Evolutionary conservation across 2,888 invertebrate genomes (phyloP).

Genomic region (Altica lythri): DNA sequence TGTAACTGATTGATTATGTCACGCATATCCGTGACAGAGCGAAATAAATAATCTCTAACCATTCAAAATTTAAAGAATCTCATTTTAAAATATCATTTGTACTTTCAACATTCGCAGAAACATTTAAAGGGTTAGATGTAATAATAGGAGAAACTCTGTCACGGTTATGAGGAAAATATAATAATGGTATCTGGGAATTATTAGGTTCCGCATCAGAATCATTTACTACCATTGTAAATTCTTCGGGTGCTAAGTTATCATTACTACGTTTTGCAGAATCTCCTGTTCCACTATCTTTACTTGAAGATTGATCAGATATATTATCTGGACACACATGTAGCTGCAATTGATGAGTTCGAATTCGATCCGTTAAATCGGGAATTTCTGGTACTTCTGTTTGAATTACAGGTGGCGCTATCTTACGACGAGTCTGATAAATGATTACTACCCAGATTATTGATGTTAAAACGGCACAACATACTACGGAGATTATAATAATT

Average conservation of each 20-base stretch:
- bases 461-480: slow-evolving; percentile 89
- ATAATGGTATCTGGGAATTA: slow-evolving; percentile 48
- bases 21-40: no score
- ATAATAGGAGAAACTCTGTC: slow-evolving; percentile 42
- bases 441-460: slow-evolving; percentile 91
- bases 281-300: slow-evolving; percentile 81
- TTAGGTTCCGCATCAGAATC: slow-evolving; percentile 28
- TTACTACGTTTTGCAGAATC: slow-evolving; percentile 77
- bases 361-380: slow-evolving; percentile 44
- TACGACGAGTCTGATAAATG: slow-evolving; percentile 82
- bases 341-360: slow-evolving; percentile 27
- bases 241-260: slow-evolving; percentile 54
- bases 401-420: slow-evolving; percentile 58
- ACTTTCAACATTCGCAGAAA: slow-evolving; percentile 13
- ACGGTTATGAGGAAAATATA: slow-evolving; percentile 53
- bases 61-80: background rate
- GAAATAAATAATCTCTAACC: background rate
- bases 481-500: slow-evolving; percentile 86
- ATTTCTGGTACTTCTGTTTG: slow-evolving; percentile 45
- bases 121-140: slow-evolving; percentile 3
- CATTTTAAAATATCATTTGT: background rate
- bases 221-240: slow-evolving; percentile 45
- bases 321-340: slow-evolving; percentile 63
- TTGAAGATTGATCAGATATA: slow-evolving; percentile 74
- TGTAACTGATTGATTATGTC: no score